A percentile compares a stretch with the other conserved stretches of the same genome.
These are phyloP conservation scores for Matsumurasca onukii DNA, from an alignment of 1,140 invertebrate species.

Conservation along the genomic window DNA sequence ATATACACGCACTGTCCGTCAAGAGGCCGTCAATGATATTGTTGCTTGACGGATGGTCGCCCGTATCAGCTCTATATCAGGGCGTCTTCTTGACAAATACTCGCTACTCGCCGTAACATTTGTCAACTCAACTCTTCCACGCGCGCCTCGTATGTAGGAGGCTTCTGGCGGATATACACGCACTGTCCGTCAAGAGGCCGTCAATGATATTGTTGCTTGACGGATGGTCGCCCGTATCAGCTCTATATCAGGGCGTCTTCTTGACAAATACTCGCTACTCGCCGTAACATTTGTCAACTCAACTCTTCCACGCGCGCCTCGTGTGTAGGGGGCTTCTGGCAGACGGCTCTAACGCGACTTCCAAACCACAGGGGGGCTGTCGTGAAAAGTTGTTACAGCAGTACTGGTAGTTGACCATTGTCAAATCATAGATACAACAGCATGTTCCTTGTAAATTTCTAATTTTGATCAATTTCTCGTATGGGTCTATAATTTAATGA, in stretches of 20 bases:
- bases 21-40: constrained; percentile 19
- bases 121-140: neutral
- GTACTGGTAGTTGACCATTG: too few relatives aligned
- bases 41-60: constrained; percentile 13
- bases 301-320: neutral
- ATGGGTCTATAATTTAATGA: too few relatives aligned
- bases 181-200: constrained; percentile 1
- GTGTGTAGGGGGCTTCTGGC: too few relatives aligned
- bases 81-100: constrained; percentile 13
- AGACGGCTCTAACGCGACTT: too few relatives aligned
- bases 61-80: constrained; percentile 7
- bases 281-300: neutral
- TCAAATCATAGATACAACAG: too few relatives aligned
- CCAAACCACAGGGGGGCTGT: too few relatives aligned
- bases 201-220: constrained; percentile 25
- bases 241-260: constrained; percentile 11
- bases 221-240: neutral
- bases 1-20: neutral
- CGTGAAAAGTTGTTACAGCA: too few relatives aligned
- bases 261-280: constrained; percentile 6
- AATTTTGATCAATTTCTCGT: too few relatives aligned
- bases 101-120: neutral
- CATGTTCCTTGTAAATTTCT: too few relatives aligned
- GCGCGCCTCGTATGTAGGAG: too few relatives aligned
- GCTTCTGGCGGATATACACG: constrained; percentile 3